A percentile compares a stretch with the other conserved stretches of the same genome.
These are phyloP conservation scores for Ciona savignyi DNA, from an alignment of 23 tunicate genomes.

Conservation along the genomic window DNA sequence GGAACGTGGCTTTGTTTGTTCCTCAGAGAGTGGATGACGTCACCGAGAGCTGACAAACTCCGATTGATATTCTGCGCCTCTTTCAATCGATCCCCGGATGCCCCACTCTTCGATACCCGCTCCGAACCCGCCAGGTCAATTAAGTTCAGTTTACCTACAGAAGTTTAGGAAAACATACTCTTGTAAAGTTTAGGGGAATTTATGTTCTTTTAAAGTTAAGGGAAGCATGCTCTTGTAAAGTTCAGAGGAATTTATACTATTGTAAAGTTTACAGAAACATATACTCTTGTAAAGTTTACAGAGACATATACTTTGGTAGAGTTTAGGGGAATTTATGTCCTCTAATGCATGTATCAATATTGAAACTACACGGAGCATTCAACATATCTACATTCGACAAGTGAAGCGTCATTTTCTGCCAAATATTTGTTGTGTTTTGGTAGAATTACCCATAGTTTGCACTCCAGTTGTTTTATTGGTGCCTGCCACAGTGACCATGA, in stretches of 20 bases:
- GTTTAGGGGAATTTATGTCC: no score
- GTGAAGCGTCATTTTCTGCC: no score
- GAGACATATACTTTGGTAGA: no score
- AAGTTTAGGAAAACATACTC: conserved; percentile 53
- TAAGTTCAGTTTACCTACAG: conserved; percentile 78
- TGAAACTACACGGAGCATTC: no score
- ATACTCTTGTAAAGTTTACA: no score
- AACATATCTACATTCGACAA: no score
- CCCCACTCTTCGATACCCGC: conserved; percentile 94
- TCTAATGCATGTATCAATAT: no score
- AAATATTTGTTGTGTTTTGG: no score
- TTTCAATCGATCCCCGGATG: conserved; percentile 91
- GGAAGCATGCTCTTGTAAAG: no score
- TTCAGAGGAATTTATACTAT: no score
- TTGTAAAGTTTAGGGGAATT: no score
- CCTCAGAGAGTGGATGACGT: conserved; percentile 92
- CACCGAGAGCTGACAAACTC: conserved; percentile 94
- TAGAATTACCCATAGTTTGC: conserved; percentile 31
- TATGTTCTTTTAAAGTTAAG: conserved; percentile 90
- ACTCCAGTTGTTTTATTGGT: conserved; percentile 38
- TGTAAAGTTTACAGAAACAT: no score
- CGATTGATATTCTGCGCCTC: conserved; percentile 97
- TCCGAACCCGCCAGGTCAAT: conserved; percentile 99
- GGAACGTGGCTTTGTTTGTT: conserved; percentile 96
- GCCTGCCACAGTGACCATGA: conserved; percentile 62